These are phyloP conservation scores for Drosophila antonietae DNA, from an alignment of 2,888 invertebrate species.

Conservation along the genomic window DNA sequence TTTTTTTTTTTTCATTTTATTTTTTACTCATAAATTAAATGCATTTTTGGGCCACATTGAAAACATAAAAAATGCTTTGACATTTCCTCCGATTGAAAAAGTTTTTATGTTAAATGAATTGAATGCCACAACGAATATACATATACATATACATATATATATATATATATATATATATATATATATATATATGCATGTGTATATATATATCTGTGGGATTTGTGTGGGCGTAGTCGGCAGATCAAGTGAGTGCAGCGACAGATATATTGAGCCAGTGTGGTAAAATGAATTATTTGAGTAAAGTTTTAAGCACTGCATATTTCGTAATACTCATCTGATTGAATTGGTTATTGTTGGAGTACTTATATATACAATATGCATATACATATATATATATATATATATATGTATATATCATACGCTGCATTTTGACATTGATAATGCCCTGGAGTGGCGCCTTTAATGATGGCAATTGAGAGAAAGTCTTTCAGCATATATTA, in stretches of 20 bases:
- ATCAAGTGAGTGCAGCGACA: constrained; percentile 17
- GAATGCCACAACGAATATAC: constrained; percentile 24
- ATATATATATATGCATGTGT: not conserved
- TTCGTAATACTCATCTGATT: constrained; percentile 9
- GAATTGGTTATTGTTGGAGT: constrained; percentile 14
- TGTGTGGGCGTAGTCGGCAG: constrained; percentile 17
- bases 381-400: not conserved
- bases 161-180: not conserved
- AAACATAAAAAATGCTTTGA: constrained; percentile 38
- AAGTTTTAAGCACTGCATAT: constrained; percentile 8
- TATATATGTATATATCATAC: not conserved
- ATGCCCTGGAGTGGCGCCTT: constrained; percentile 5
- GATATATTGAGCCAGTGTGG: constrained; percentile 13
- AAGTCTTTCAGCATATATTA: not conserved
- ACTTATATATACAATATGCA: not conserved
- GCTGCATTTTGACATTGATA: not conserved
- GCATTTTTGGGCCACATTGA: constrained; percentile 65
- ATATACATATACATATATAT: not conserved
- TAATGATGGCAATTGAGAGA: constrained; percentile 16
- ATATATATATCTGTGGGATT: not conserved
- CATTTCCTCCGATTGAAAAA: constrained; percentile 60
- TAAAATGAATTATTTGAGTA: constrained; percentile 9
- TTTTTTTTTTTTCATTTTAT: constrained; percentile 15
- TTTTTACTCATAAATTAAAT: constrained; percentile 62
- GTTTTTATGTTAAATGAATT: constrained; percentile 38